Percentiles rank a stretch among this genome's conserved stretches.
Conservation (phyloP, 2,888 invertebrate species). For the Nycteola revayana region DNA sequence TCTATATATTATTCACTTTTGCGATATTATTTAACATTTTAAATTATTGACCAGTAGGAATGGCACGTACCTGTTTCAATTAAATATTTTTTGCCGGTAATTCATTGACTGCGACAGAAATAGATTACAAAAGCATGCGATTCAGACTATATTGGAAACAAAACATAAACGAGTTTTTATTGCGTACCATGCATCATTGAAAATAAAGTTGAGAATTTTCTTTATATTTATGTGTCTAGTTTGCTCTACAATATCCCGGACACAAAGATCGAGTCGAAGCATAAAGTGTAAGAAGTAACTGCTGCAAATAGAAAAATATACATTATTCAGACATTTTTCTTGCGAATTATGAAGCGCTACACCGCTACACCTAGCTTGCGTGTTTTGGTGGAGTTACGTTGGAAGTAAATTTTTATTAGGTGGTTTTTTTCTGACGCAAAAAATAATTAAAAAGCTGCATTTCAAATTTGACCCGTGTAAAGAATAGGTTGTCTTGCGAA, state of each 20-base stretch:
- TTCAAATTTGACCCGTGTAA: too few relatives aligned
- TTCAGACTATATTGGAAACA: conserved; percentile 15
- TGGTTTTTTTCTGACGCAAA: conserved; percentile 32
- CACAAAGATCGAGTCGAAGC: conserved; percentile 39
- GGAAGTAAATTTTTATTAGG: conserved; percentile 37
- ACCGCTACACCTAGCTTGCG: conserved; percentile 45
- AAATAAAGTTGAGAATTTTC: conserved; percentile 20
- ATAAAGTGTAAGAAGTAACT: conserved; percentile 50
- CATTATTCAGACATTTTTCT: conserved; percentile 69
- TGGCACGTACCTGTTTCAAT: not conserved
- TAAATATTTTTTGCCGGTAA: conserved; percentile 31
- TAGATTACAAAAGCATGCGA: conserved; percentile 14
- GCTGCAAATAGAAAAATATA: conserved; percentile 50
- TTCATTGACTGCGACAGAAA: conserved; percentile 24
- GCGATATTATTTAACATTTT: not conserved
- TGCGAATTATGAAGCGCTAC: conserved; percentile 61
- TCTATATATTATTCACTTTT: not conserved
- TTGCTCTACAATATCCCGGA: conserved; percentile 32
- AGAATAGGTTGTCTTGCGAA: too few relatives aligned
- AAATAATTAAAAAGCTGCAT: conserved; percentile 7
- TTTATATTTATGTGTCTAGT: conserved; percentile 17
- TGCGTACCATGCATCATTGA: conserved; percentile 5
- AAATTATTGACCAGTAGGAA: not conserved
- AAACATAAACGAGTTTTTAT: conserved; percentile 14
- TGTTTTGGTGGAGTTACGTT: conserved; percentile 57